Conservation (phyloP, 2,113 vertebrate species). For the Sturnira hondurensis region DNA sequence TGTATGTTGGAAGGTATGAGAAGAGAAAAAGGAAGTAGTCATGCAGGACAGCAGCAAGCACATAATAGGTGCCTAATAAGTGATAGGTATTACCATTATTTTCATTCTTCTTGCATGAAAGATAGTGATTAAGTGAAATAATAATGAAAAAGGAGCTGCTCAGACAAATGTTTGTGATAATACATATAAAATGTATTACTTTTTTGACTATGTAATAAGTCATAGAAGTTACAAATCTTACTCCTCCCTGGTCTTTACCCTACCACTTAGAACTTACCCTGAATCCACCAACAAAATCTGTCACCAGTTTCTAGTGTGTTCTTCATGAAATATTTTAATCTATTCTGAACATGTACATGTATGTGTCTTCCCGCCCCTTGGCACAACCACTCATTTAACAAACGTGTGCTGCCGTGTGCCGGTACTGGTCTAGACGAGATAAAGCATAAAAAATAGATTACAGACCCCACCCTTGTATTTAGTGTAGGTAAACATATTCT, state of each 20-base stretch:
- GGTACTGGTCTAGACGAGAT: background rate
- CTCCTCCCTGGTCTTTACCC: background rate
- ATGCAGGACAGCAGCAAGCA: background rate
- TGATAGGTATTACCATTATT: background rate
- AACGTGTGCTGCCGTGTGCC: background rate
- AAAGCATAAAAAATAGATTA: background rate
- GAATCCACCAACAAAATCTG: background rate
- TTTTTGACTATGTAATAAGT: background rate
- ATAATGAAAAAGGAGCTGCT: background rate
- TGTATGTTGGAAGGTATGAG: background rate
- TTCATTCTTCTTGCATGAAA: background rate
- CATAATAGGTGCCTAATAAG: no score
- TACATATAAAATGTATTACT: background rate
- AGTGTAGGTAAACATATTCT: background rate
- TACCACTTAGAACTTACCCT: background rate
- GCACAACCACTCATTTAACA: background rate
- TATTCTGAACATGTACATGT: background rate
- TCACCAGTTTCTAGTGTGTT: background rate
- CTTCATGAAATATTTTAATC: background rate
- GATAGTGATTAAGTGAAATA: background rate
- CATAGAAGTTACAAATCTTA: background rate
- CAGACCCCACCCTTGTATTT: background rate
- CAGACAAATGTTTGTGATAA: background rate
- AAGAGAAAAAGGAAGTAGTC: background rate
- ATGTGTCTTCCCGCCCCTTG: background rate